phyloP scores from a whole-genome alignment of 1,140 invertebrate genomes.

The Dinoponera quadriceps region DNA sequence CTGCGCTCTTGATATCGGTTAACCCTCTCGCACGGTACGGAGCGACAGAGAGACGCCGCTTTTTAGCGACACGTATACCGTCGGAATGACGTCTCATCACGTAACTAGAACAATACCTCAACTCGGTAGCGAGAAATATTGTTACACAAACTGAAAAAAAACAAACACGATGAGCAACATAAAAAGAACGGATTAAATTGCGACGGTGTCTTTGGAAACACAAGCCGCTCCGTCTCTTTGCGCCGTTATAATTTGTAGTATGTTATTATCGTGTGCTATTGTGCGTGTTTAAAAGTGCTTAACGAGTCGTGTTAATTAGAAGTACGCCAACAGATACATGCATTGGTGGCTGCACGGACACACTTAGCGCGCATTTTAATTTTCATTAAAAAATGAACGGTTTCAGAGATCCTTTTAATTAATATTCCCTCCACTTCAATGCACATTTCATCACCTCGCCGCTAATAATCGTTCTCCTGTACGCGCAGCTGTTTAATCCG shows the following conservation, averaged over 20 bases:
- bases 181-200: too few species aligned
- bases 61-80: too few species aligned
- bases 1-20: neutral
- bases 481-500: slow-evolving; percentile 4
- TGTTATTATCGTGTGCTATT: slow-evolving; percentile 10
- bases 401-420: slow-evolving; percentile 31
- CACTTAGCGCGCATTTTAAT: slow-evolving; percentile 3
- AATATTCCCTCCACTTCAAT: slow-evolving; percentile 12
- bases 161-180: too few species aligned
- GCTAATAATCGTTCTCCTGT: neutral
- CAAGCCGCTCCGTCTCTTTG: too few species aligned
- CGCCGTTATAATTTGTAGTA: too few species aligned
- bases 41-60: neutral
- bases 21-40: neutral
- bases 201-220: too few species aligned
- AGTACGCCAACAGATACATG: neutral
- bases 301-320: slow-evolving; percentile 52
- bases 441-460: slow-evolving; percentile 23
- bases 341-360: slow-evolving; percentile 18
- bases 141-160: too few species aligned
- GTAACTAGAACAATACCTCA: too few species aligned
- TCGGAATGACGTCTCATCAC: too few species aligned
- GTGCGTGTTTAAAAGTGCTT: slow-evolving; percentile 24
- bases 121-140: too few species aligned
- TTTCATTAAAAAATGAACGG: slow-evolving; percentile 41